Conservation (phyloP, 2,888 invertebrate species). For the Harpalus rubripes region DNA sequence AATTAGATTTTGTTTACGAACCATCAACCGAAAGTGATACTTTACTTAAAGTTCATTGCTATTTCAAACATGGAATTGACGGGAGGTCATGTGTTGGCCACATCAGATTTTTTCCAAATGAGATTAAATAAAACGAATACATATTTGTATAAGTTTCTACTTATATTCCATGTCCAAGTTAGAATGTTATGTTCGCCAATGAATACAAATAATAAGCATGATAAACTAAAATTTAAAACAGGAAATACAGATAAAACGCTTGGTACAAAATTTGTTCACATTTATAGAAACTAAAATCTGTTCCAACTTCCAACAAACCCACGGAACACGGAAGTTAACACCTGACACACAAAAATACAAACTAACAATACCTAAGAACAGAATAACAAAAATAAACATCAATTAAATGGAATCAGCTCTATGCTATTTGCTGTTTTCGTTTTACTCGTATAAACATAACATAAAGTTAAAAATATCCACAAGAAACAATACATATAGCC, state of each 20-base stretch:
- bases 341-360: neutral
- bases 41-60: no score
- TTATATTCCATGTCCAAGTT: no score
- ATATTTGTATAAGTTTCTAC: no score
- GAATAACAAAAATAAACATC: slow-evolving; percentile 9
- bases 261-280: neutral
- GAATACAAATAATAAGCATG: no score
- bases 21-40: no score
- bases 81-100: no score
- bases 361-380: neutral
- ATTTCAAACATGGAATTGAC: no score
- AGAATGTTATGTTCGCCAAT: no score
- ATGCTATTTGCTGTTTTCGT: neutral
- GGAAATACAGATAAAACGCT: neutral
- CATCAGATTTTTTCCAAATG: no score
- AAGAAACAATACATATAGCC: neutral
- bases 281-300: neutral
- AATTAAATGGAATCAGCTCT: neutral
- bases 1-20: no score
- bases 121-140: no score
- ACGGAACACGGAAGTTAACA: slow-evolving; percentile 5
- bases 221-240: neutral
- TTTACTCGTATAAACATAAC: neutral
- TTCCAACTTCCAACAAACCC: neutral
- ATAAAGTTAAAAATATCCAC: neutral